Conservation (phyloP, 2,797 vertebrate species). For the Melanotaenia boesemani region DNA sequence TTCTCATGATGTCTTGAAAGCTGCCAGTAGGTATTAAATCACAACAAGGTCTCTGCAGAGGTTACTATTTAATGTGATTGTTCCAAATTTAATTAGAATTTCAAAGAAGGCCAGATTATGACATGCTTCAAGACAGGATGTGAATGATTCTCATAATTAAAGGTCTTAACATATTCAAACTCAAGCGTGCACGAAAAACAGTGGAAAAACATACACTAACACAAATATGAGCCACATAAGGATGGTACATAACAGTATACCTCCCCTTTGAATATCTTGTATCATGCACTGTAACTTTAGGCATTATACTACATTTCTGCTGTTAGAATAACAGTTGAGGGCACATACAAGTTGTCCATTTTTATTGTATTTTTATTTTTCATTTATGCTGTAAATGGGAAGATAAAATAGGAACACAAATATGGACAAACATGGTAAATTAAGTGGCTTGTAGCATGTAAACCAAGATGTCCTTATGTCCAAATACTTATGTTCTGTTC, state of each 20-base stretch:
- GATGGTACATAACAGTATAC: not conserved
- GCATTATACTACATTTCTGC: not conserved
- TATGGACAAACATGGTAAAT: not conserved
- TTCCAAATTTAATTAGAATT: constrained; percentile 8
- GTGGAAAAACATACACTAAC: not conserved
- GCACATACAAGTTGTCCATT: constrained; percentile 1
- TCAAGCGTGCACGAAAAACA: not conserved
- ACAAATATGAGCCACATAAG: constrained; percentile 5
- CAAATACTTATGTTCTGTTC: not conserved
- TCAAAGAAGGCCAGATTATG: constrained; percentile 3
- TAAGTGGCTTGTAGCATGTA: constrained; percentile 9
- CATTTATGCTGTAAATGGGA: constrained; percentile 6
- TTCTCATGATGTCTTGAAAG: not conserved
- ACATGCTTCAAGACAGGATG: not conserved
- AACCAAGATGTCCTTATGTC: constrained; percentile 6
- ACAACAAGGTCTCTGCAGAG: not conserved
- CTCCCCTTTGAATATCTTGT: not conserved
- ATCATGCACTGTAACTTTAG: not conserved
- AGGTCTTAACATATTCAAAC: not conserved
- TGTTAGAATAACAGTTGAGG: not conserved
- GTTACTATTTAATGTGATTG: not conserved
- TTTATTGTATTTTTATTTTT: constrained; percentile 13
- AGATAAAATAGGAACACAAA: constrained; percentile 15
- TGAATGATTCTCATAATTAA: not conserved
- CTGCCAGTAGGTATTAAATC: not conserved